Base-by-base conservation (phyloP, 2,113 vertebrate species). In the zebrafish (Danio rerio) region DNA sequence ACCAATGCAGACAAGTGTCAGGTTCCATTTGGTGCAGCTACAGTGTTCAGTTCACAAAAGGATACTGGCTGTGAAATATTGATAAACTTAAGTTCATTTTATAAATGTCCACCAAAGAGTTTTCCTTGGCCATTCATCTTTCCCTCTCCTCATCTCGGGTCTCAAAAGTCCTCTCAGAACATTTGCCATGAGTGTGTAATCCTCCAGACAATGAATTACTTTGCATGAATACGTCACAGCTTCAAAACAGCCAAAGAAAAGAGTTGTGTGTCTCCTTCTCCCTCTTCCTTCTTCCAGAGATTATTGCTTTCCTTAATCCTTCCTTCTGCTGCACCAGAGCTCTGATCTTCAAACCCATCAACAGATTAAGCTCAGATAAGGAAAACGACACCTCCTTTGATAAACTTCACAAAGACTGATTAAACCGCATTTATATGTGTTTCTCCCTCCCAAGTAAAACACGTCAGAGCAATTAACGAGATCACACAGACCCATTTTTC, bases 321-420 rank as follows among this genome's bases (percentile, higher is more conserved):
- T 84, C 20, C 77, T 68, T 43, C 15, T 49, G 45, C 63, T 43
- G 78, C 62, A 72, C 56, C 47, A 63, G 65, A 68, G 61, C 81
- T 20, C 73, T 77, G 61, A 81, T 56, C 20, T 77, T 63, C 43
- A 12, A 62, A 16, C 81, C 68, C 72, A 62, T 80, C 66, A 73
- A 18, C 31, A 66, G 83, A 85, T 83, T 83, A 87, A 63, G n/a
- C 16, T 65, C 20, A 84, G 83, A 87, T 84, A 83, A 81, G 45
- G 69, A 40, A 31, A 9, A 83, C 68, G 66, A 81, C 83, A 70
- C 61, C 71, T 83, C 72, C 66, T 87, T 83, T 78, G 73, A 83
- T 69, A 74, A 85, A 81, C 65, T 71, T 77, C 81, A 81, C 68
- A 73, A 74, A 81, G 69, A 49, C 74, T 80, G 79, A 81, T 83